Evolutionary conservation across 2,888 invertebrate species (phyloP), one percentile per base, ranked within the genome.

Genomic region (Pseudococcus jackbeardsleyi): DNA sequence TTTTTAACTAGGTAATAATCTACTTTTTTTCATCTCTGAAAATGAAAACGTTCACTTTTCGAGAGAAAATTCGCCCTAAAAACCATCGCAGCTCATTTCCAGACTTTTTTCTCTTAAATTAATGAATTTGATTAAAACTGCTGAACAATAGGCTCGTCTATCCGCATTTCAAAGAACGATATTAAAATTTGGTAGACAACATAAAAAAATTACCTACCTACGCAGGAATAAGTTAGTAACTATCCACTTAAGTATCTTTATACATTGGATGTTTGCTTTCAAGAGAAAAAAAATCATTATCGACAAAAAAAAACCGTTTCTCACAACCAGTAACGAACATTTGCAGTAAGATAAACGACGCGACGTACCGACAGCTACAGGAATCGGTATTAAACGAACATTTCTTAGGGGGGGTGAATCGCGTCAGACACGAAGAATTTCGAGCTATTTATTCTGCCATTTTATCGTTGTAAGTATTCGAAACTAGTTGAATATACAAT

Each of bases 401-500:
- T 59, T 59, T 59, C 19, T 33, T 33, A 33, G 19, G 6, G 19
- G 6, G 59, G 15, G 15, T 12, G 33, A 4, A 22, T 64, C 64
- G 17, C 59, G 19, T n/a, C 19, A 19, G 59, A 59, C 59, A 19
- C 59, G 59, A 59, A 9, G 59, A 59, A 59, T 59, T 59, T 19
- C 59, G 8, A 59, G 19, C 59, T 19, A 59, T 59, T 59, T 59
- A 59, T 59, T 59, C 7, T 19, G 7, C 7, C 59, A 59, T 59
- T 59, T 59, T 19, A 59, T 59, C 54, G 9, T 6, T 19, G 19
- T 19, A 59, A 59, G 19, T 19, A 59, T 59, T 59, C 7, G 33
- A 72, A 72, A 72, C 68, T 72, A 72, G 68, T 72, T 72, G 68
- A 72, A 33, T 33, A 72, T 72, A 72, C 33, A 33, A 72, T 72